Evolutionary conservation across 2,888 invertebrate species (phyloP).

Genomic region (Seira ritae): DNA sequence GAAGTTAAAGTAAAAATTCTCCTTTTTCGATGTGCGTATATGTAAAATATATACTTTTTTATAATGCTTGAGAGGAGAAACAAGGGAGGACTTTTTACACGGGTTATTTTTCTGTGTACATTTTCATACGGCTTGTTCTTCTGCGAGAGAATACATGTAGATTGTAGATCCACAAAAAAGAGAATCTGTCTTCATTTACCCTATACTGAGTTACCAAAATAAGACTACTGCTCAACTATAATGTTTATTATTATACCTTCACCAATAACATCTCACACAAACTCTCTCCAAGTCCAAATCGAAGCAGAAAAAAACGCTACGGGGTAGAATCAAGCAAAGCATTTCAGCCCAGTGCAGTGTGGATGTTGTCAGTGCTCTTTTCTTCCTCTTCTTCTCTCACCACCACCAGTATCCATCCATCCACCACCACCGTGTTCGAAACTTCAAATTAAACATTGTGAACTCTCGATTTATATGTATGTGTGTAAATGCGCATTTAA

Average conservation of each 20-base stretch:
- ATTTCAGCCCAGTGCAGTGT: constrained; percentile 40
- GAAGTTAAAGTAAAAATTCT: constrained; percentile 48
- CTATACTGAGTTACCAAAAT: constrained; percentile 8
- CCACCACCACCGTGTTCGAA: constrained; percentile 47
- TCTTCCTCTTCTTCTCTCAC: not conserved
- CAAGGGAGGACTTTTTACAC: constrained; percentile 33
- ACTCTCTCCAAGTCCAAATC: constrained; percentile 61
- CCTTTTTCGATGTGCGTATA: constrained; percentile 30
- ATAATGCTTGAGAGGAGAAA: not conserved
- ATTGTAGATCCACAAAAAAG: constrained; percentile 46
- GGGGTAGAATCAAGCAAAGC: constrained; percentile 55
- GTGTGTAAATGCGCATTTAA: constrained; percentile 7
- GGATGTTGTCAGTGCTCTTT: constrained; percentile 14
- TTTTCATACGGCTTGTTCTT: constrained; percentile 17
- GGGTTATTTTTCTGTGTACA: constrained; percentile 15
- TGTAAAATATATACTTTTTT: constrained; percentile 23
- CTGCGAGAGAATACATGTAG: constrained; percentile 35
- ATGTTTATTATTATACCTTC: constrained; percentile 47
- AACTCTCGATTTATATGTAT: not conserved
- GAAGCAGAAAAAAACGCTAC: constrained; percentile 56
- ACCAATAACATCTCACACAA: constrained; percentile 51
- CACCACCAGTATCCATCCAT: not conserved
- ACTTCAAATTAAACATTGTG: not conserved
- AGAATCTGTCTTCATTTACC: constrained; percentile 9
- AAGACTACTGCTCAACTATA: not conserved